Evolutionary conservation across 2,888 invertebrate genomes (phyloP).

Genomic region (Stenotaenia linearis): DNA sequence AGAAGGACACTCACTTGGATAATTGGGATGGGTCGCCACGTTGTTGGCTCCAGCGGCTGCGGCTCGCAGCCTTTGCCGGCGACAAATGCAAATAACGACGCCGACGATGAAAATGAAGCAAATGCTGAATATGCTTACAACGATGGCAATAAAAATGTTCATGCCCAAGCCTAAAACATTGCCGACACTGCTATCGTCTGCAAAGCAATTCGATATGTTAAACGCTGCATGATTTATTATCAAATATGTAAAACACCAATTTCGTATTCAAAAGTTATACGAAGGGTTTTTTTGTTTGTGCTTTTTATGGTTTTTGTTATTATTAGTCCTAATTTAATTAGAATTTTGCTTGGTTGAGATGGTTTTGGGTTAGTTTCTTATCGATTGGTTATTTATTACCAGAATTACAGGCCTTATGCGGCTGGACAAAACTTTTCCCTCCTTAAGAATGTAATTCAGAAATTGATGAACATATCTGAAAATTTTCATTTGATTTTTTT

Average conservation of each 20-base stretch:
- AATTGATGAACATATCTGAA: slow-evolving; percentile 5
- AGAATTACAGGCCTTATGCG: slow-evolving; percentile 62
- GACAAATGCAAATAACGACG: slow-evolving; percentile 69
- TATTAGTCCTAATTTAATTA: slow-evolving; percentile 63
- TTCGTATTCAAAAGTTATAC: too few relatives aligned
- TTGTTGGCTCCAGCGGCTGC: slow-evolving; percentile 29
- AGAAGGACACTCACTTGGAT: slow-evolving; percentile 31
- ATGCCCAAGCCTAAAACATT: slow-evolving; percentile 66
- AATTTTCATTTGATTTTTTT: slow-evolving; percentile 40
- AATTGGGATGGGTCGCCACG: slow-evolving; percentile 27
- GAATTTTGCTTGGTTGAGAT: slow-evolving; percentile 67
- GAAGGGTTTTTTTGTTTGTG: slow-evolving; percentile 61
- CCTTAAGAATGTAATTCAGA: too few relatives aligned
- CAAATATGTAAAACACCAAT: background rate
- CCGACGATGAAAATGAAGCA: slow-evolving; percentile 63
- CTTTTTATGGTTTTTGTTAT: slow-evolving; percentile 62
- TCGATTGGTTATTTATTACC: slow-evolving; percentile 64
- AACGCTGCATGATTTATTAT: too few relatives aligned
- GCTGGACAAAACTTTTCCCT: too few relatives aligned
- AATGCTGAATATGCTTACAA: slow-evolving; percentile 63
- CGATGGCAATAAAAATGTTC: slow-evolving; percentile 68
- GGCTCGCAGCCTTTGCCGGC: slow-evolving; percentile 49
- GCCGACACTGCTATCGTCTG: slow-evolving; percentile 38
- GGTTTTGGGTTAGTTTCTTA: slow-evolving; percentile 66
- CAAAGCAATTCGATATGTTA: background rate